phyloP scores from a whole-genome alignment of 2,888 invertebrate genomes.

The Lithodes maja region DNA sequence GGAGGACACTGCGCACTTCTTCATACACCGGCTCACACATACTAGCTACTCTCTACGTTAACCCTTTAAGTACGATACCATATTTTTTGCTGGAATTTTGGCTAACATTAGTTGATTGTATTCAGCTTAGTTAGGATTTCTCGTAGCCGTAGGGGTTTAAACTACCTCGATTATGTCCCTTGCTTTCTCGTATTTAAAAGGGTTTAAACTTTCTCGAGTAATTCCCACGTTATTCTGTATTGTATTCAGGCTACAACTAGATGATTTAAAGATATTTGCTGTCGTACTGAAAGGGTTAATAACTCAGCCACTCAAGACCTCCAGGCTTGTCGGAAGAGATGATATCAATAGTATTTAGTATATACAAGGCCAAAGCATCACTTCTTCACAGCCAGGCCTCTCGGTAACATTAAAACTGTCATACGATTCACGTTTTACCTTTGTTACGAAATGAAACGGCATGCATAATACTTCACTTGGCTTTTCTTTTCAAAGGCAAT shows the following conservation, averaged over 20 bases:
- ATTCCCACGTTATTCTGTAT: too few species aligned
- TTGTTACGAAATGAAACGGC: conserved; percentile 48
- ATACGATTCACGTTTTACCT: conserved; percentile 34
- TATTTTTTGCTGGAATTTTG: too few species aligned
- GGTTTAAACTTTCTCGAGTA: too few species aligned
- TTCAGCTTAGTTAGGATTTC: too few species aligned
- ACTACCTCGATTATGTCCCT: too few species aligned
- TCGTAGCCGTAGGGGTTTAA: too few species aligned
- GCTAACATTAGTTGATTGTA: too few species aligned
- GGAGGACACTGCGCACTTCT: neutral
- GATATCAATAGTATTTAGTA: conserved; percentile 23
- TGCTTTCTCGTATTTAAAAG: too few species aligned
- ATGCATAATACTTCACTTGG: conserved; percentile 63
- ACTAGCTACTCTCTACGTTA: conserved; percentile 4
- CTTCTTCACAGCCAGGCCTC: conserved; percentile 62
- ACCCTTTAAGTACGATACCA: too few species aligned
- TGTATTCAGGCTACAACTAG: too few species aligned
- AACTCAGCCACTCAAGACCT: neutral
- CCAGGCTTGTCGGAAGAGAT: conserved; percentile 53
- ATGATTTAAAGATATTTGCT: too few species aligned
- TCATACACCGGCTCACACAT: conserved; percentile 3
- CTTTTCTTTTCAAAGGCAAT: conserved; percentile 64
- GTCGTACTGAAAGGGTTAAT: neutral
- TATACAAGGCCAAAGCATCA: conserved; percentile 49
- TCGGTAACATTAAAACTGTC: conserved; percentile 32